These are phyloP conservation scores for Scaeva pyrastri DNA, from an alignment of 2,888 invertebrate genomes.

Conservation along the genomic window DNA sequence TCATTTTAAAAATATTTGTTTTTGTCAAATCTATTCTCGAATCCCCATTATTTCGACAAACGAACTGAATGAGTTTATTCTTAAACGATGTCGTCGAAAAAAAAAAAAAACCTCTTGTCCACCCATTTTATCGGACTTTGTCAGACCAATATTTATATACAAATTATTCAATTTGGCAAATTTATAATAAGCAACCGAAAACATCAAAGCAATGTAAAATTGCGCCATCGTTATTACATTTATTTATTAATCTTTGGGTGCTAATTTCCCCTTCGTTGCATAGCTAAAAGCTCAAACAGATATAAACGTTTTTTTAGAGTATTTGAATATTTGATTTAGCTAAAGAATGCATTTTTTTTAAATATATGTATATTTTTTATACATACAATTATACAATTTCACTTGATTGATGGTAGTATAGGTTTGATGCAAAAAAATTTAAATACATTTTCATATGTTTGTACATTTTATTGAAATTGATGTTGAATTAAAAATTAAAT, in stretches of 20 bases:
- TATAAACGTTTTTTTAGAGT: no score
- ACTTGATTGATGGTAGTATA: neutral
- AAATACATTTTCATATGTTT: no score
- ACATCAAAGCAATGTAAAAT: conserved; percentile 24
- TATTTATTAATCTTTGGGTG: neutral
- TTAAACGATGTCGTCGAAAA: conserved; percentile 18
- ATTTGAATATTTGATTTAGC: conserved; percentile 24
- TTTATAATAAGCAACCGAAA: neutral
- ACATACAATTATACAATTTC: no score
- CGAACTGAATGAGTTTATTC: neutral
- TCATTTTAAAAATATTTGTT: conserved; percentile 26
- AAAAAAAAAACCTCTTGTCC: conserved; percentile 14
- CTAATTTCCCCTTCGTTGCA: neutral
- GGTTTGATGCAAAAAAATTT: conserved; percentile 14
- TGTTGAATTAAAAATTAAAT: conserved; percentile 2
- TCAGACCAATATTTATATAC: conserved; percentile 33
- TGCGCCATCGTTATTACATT: conserved; percentile 4
- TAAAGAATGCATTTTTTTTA: neutral
- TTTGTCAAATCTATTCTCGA: conserved; percentile 58
- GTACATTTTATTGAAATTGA: neutral
- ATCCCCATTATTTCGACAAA: no score
- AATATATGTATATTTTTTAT: no score
- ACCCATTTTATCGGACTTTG: conserved; percentile 34
- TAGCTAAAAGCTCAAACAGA: no score
- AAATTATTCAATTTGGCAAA: conserved; percentile 21